Conservation (phyloP, 2,888 invertebrate species). For the Agriopis aurantiaria region DNA sequence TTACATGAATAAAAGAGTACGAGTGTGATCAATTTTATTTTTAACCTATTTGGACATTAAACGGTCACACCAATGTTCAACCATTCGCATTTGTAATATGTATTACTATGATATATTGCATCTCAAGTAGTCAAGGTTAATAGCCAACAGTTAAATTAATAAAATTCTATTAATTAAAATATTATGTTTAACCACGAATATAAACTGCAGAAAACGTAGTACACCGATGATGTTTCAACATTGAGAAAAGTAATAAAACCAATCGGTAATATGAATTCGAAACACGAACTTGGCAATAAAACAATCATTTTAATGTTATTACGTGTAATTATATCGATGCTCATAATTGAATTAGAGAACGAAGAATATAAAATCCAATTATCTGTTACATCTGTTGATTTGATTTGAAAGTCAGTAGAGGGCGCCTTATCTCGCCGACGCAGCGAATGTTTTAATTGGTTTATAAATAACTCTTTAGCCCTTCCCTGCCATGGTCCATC, state of each 20-base stretch:
- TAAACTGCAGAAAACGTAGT: not conserved
- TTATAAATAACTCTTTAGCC: constrained; percentile 83
- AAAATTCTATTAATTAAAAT: not conserved
- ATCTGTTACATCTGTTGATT: constrained; percentile 29
- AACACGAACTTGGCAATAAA: constrained; percentile 20
- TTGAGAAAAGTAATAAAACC: constrained; percentile 10
- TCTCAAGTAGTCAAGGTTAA: not conserved
- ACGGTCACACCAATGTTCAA: not conserved
- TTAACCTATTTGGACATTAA: too few species aligned
- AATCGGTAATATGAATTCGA: constrained; percentile 16
- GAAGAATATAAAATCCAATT: constrained; percentile 39
- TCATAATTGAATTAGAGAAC: constrained; percentile 33
- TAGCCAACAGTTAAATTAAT: not conserved
- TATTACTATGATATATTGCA: not conserved
- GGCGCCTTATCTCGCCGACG: constrained; percentile 62
- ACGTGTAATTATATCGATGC: constrained; percentile 25
- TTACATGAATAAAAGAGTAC: too few species aligned
- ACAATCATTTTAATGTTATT: constrained; percentile 18
- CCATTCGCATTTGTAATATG: not conserved
- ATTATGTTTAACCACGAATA: not conserved
- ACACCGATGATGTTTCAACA: constrained; percentile 6
- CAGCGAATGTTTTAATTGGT: constrained; percentile 82
- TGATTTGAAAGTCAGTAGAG: constrained; percentile 33
- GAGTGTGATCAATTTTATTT: too few species aligned
- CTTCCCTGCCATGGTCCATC: constrained; percentile 60